Base-by-base conservation (phyloP, 2,888 invertebrate species). In the Chironomus tentans region DNA sequence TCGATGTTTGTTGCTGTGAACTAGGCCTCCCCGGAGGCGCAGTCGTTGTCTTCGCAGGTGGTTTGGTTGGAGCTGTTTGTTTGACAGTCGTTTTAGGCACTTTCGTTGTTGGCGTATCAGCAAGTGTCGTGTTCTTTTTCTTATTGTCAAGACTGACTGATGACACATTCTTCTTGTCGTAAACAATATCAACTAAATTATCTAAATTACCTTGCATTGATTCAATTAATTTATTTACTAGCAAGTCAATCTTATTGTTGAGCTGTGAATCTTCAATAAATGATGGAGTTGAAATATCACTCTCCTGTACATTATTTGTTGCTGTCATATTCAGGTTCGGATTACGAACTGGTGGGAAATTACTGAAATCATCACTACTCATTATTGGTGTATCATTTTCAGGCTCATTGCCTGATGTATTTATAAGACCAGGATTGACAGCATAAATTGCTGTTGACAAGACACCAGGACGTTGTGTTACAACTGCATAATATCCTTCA, bases 291-390 rank as follows among this genome's bases (percentile, higher is more conserved):
- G 92, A 91, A 10, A 92, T 88, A 72, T 92, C 91, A 38, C 87
- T 84, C 69, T 86, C 87, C 69, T 86, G 86, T 1, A 87, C 87
- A 4, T 86, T 84, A 78, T 87, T 83, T 0, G 88, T 84, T 0
- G 87, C 85, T 0, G 91, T 90, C 79, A 89, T 88, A 78, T 93
- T 93, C 0, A 93, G 84, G 84, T 93, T 90, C 0, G 94, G 94
- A 82, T 94, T 93, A 69, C 94, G 87, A 0, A 93, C 94, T 0
- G 94, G 94, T 15, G 94, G 94, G 84, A 94, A 94, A 79, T 93
- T 93, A 48, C 90, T 89, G 22, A 89, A 83, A 78, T 93, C 91
- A 79, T 93, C 91, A 79, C 92, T 90, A 0, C 88, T 87, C 0
- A 89, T 88, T 0, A 91, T 90, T 78, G 89, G 89, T 6, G 88